Conservation (phyloP, 2,888 invertebrate genomes). For the Pecten maximus region DNA sequence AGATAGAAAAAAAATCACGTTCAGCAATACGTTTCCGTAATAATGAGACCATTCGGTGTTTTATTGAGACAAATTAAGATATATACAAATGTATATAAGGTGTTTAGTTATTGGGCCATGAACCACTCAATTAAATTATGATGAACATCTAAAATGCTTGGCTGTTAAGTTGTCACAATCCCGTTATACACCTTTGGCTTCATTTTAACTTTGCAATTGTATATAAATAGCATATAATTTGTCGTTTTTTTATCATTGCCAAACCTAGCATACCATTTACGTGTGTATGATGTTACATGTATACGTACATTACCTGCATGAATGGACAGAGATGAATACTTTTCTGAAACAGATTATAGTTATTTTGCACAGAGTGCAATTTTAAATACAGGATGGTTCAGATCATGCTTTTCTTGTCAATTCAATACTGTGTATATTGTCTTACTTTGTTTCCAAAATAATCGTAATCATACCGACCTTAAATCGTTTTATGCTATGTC, state of each 20-base stretch:
- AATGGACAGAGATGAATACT: background rate
- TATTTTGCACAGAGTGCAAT: background rate
- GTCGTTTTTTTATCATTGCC: background rate
- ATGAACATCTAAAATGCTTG: too few relatives aligned
- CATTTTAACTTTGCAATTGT: background rate
- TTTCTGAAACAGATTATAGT: conserved; percentile 8
- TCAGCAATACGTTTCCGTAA: too few relatives aligned
- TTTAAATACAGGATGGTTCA: background rate
- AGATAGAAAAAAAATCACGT: too few relatives aligned
- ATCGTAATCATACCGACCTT: background rate
- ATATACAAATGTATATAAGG: too few relatives aligned
- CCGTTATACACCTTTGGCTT: too few relatives aligned
- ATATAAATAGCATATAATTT: background rate
- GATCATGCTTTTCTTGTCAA: background rate
- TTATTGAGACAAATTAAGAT: too few relatives aligned
- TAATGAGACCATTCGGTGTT: too few relatives aligned
- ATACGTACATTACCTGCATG: background rate
- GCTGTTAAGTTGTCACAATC: too few relatives aligned
- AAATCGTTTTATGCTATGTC: background rate
- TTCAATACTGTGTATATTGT: background rate
- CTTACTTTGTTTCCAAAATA: background rate
- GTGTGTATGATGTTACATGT: background rate
- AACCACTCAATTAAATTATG: too few relatives aligned
- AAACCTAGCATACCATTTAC: background rate
- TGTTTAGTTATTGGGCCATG: too few relatives aligned